Evolutionary conservation across 2,113 vertebrate genomes (phyloP).

Genomic region (Mellivora capensis): DNA sequence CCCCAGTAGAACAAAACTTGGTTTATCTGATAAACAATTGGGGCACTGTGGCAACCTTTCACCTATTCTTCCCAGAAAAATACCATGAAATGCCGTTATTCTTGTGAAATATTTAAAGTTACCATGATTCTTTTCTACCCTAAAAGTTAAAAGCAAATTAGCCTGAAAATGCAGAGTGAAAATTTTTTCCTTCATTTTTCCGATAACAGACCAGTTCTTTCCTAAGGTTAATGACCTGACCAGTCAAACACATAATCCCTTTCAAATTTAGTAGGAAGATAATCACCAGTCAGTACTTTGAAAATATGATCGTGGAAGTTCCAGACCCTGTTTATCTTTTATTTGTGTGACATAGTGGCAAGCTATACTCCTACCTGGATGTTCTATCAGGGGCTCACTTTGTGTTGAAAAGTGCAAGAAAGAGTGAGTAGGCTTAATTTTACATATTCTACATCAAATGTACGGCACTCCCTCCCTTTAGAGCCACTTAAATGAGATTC

Average conservation of each 20-base stretch:
- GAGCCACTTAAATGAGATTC: background rate
- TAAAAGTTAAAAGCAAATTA: constrained; percentile 10
- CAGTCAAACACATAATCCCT: background rate
- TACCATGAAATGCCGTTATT: background rate
- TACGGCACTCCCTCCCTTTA: background rate
- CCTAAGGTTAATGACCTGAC: background rate
- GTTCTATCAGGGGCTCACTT: background rate
- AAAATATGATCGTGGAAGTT: background rate
- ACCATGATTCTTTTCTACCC: background rate
- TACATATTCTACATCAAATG: background rate
- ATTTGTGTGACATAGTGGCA: background rate
- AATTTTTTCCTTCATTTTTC: background rate
- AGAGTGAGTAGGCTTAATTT: background rate
- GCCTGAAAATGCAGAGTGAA: background rate
- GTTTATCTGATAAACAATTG: constrained; percentile 6
- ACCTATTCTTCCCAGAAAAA: background rate
- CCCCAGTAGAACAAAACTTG: background rate
- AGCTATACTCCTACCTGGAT: background rate
- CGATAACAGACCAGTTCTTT: background rate
- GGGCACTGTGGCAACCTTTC: background rate
- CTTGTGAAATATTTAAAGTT: background rate
- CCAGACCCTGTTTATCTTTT: background rate
- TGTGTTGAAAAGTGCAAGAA: background rate
- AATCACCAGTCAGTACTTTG: background rate
- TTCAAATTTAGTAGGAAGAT: background rate